These are phyloP conservation scores for Hyles vespertilio DNA, from an alignment of 1,140 invertebrate species.

Conservation along the genomic window DNA sequence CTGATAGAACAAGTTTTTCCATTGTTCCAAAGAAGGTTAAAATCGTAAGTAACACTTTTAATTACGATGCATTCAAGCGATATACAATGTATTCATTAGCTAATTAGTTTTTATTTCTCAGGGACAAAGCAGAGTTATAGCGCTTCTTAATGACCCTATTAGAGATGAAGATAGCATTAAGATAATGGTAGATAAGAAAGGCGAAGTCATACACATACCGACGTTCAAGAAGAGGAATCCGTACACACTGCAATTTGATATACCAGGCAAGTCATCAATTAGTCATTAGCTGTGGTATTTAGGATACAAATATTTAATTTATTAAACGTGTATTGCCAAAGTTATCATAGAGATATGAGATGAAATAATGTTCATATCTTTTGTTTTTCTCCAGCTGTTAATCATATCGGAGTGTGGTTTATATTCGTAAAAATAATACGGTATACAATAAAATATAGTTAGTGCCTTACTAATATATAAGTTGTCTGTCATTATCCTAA, in stretches of 20 bases:
- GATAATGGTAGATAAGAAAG: slow-evolving; percentile 86
- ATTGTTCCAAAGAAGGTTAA: slow-evolving; percentile 88
- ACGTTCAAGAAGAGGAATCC: slow-evolving; percentile 87
- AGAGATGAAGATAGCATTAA: slow-evolving; percentile 83
- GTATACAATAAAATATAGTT: no score
- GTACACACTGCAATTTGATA: slow-evolving; percentile 86
- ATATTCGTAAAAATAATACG: no score
- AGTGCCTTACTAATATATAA: no score
- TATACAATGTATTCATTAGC: neutral
- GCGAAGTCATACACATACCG: slow-evolving; percentile 84
- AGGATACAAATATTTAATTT: neutral
- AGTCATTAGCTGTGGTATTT: no score
- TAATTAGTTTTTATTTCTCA: slow-evolving; percentile 40
- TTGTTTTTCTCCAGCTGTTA: no score
- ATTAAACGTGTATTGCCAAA: neutral
- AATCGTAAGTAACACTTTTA: slow-evolving; percentile 75
- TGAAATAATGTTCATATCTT: no score
- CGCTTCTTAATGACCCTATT: slow-evolving; percentile 85
- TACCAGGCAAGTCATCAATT: slow-evolving; percentile 76
- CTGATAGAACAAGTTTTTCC: slow-evolving; percentile 83
- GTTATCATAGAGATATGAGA: no score
- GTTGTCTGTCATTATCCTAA: no score
- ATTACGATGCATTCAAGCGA: neutral
- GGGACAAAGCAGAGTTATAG: slow-evolving; percentile 89
- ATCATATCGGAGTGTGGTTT: no score